A percentile compares a stretch with the other conserved stretches of the same genome.
Conservation (phyloP, 1,140 invertebrate species). For the Drosophila sechellia region DNA sequence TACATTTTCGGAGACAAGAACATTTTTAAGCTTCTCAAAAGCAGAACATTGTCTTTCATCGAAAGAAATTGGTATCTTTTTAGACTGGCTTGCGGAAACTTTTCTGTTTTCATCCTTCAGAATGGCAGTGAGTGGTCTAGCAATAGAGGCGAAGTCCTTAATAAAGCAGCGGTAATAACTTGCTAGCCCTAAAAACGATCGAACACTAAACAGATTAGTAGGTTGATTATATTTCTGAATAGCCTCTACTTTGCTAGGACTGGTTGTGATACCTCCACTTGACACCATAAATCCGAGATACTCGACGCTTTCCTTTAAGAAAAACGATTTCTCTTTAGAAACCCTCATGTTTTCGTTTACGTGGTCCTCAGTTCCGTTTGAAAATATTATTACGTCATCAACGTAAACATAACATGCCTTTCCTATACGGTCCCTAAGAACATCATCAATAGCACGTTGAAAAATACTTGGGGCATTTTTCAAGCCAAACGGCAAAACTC, state of each 20-base stretch:
- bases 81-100: background rate
- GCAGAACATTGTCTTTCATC: slow-evolving; percentile 1
- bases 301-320: background rate
- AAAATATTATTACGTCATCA: background rate
- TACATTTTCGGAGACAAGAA: background rate
- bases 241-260: background rate
- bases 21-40: background rate
- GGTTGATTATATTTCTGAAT: background rate
- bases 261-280: background rate
- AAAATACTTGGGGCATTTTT: slow-evolving; percentile 10
- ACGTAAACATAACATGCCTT: slow-evolving; percentile 4
- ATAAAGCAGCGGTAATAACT: slow-evolving; percentile 1
- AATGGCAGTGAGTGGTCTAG: slow-evolving; percentile 3
- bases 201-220: background rate
- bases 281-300: background rate
- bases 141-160: background rate
- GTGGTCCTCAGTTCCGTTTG: background rate
- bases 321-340: background rate
- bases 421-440: background rate
- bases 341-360: slow-evolving; percentile 1
- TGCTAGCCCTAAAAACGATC: slow-evolving; percentile 1
- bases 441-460: slow-evolving; percentile 22
- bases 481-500: slow-evolving; percentile 7
- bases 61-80: background rate
- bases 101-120: slow-evolving; percentile 2